Evolutionary conservation across 2,888 invertebrate species (phyloP).

Genomic region (Tiliacea aurago): DNA sequence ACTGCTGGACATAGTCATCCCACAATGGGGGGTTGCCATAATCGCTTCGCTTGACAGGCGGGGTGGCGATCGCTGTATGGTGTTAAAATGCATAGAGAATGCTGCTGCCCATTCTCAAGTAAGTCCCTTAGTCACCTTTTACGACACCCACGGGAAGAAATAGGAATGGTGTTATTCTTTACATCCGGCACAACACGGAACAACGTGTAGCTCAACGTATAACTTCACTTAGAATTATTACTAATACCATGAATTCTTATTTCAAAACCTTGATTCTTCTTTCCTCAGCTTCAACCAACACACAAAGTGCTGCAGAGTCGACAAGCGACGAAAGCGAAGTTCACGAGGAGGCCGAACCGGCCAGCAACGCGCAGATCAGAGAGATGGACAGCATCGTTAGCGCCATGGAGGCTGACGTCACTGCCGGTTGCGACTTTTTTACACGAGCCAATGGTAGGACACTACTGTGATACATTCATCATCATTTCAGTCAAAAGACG

Average conservation of each 20-base stretch:
- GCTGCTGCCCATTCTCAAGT: too few species aligned
- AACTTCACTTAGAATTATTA: background rate
- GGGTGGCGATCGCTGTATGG: too few species aligned
- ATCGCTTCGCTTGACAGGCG: too few species aligned
- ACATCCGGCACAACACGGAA: too few species aligned
- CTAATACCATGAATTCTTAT: background rate
- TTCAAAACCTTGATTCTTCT: background rate
- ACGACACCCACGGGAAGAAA: too few species aligned
- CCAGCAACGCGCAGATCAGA: constrained; percentile 83
- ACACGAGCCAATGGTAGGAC: constrained; percentile 71
- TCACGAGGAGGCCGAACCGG: constrained; percentile 78
- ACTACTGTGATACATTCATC: background rate
- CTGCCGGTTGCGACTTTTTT: constrained; percentile 80
- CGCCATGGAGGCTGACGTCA: constrained; percentile 91
- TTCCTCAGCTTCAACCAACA: constrained; percentile 65
- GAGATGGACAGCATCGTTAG: constrained; percentile 90
- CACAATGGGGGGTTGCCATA: too few species aligned
- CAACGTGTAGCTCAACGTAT: background rate
- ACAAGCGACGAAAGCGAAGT: constrained; percentile 79
- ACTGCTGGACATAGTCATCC: too few species aligned
- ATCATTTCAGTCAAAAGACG: background rate
- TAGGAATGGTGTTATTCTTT: too few species aligned
- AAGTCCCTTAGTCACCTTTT: too few species aligned
- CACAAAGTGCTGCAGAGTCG: constrained; percentile 72
- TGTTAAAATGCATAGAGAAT: too few species aligned